Evolutionary conservation across 92 coral and sea anemone species (phyloP), one percentile per base, ranked within the genome.

Genomic region (Metridium senile): DNA sequence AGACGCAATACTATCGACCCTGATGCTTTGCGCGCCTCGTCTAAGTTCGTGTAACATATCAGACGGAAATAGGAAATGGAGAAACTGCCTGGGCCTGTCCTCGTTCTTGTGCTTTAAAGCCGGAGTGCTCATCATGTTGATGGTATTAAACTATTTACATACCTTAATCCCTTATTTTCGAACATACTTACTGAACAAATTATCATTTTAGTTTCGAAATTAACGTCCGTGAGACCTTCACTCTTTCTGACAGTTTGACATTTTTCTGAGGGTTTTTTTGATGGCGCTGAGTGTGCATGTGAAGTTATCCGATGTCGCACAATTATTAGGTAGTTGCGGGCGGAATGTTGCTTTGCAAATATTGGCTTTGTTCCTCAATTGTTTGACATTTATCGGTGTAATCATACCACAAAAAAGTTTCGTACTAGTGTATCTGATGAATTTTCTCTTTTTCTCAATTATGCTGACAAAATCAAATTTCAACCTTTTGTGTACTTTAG

Each of bases 331-430:
- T 54, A 54, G 61, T 54, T 54, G 61, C 13, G 25, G 9, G 17
- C 49, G 25, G 61, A 59, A 63, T 29, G 39, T 4, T 31, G 21
- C 11, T 30, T 11, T 11, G 25, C 7, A 61, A 63, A 30, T 63
- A 63, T 30, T 63, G 69, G 69, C 69, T 28, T n/a, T 28, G 45
- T 31, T 63, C 69, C 69, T 63, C 17, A 13, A 63, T 63, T 63
- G 69, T 63, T 63, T 63, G 35, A 30, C 31, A 3, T 58, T 25
- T 20, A 10, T 54, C 22, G 61, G 4, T 16, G 61, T 54, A 54
- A 21, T 54, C 17, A 16, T 3, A 16, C 61, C 9, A 10, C 61
- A 54, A 9, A 54, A 39, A 39, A 39, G n/a, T n/a, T n/a, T n/a
- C n/a, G n/a, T n/a, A n/a, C n/a, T n/a, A n/a, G n/a, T n/a, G n/a